phyloP scores from a whole-genome alignment of 2,113 vertebrate genomes.

The Neotragus moschatus region DNA sequence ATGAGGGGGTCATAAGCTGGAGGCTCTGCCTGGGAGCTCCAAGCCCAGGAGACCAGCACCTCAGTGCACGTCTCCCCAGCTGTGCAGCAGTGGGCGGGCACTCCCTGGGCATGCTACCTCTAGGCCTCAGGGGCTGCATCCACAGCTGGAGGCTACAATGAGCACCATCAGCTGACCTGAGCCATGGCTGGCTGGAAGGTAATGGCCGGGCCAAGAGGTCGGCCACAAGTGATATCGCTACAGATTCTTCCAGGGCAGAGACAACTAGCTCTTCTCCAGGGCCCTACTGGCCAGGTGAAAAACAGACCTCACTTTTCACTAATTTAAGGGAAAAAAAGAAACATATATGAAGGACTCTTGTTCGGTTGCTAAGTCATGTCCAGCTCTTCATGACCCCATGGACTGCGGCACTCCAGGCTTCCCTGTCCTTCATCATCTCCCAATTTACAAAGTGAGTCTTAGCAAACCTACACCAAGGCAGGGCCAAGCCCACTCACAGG shows the following conservation, averaged over 20 bases:
- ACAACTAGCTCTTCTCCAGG: not conserved
- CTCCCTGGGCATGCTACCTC: not conserved
- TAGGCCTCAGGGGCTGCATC: no score
- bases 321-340: not conserved
- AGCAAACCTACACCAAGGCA: not conserved
- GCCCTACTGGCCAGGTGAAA: not conserved
- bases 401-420: not conserved
- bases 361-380: not conserved
- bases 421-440: not conserved
- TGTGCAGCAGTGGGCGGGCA: not conserved
- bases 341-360: not conserved
- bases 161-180: not conserved
- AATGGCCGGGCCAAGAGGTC: not conserved
- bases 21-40: not conserved
- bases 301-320: not conserved
- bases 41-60: not conserved
- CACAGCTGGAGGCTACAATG: not conserved
- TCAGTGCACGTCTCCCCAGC: not conserved
- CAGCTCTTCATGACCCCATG: not conserved
- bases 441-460: not conserved
- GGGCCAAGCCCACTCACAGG: no score
- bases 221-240: not conserved
- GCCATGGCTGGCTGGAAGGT: not conserved
- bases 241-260: not conserved
- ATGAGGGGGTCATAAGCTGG: not conserved